Conservation (phyloP, 2,797 vertebrate species). For the Microchirus variegatus region DNA sequence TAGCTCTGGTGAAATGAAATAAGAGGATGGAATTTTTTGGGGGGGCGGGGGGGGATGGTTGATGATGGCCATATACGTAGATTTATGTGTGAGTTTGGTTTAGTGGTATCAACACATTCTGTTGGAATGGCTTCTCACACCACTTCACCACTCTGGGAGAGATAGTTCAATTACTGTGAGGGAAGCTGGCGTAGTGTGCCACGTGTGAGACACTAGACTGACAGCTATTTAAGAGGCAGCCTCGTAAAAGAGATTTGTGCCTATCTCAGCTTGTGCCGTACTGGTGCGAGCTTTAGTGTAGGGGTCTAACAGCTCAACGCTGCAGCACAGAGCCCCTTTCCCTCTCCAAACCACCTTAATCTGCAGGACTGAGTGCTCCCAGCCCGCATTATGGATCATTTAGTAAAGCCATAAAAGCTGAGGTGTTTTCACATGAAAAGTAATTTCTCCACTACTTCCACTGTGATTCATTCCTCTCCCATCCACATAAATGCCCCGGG, state of each 20-base stretch:
- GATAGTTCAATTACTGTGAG: slow-evolving; percentile 80
- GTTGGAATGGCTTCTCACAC: slow-evolving; percentile 74
- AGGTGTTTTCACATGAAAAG: slow-evolving; percentile 87
- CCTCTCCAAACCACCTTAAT: slow-evolving; percentile 64
- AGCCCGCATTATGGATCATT: slow-evolving; percentile 83
- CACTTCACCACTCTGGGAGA: slow-evolving; percentile 72
- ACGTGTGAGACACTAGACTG: slow-evolving; percentile 81
- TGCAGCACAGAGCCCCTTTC: slow-evolving; percentile 51
- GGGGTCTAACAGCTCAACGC: slow-evolving; percentile 69
- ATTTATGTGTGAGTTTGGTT: slow-evolving; percentile 78
- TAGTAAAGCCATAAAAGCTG: slow-evolving; percentile 83
- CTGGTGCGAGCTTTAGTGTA: slow-evolving; percentile 47
- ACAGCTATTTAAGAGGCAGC: slow-evolving; percentile 84
- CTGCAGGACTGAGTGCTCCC: slow-evolving; percentile 75
- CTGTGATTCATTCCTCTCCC: slow-evolving; percentile 78
- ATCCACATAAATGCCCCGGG: slow-evolving; percentile 69
- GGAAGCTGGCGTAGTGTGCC: slow-evolving; percentile 70
- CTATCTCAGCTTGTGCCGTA: slow-evolving; percentile 61
- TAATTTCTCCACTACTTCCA: slow-evolving; percentile 80
- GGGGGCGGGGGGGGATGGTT: slow-evolving; percentile 25
- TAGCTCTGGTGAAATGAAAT: slow-evolving; percentile 24
- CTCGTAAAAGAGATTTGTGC: slow-evolving; percentile 87
- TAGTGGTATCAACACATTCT: slow-evolving; percentile 80
- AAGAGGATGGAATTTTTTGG: slow-evolving; percentile 33
- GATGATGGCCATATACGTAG: slow-evolving; percentile 55